A percentile compares a stretch with the other conserved stretches of the same genome.
Evolutionary conservation across 1,140 invertebrate genomes (phyloP).

Genomic region (Mycetomoellerius zeteki): DNA sequence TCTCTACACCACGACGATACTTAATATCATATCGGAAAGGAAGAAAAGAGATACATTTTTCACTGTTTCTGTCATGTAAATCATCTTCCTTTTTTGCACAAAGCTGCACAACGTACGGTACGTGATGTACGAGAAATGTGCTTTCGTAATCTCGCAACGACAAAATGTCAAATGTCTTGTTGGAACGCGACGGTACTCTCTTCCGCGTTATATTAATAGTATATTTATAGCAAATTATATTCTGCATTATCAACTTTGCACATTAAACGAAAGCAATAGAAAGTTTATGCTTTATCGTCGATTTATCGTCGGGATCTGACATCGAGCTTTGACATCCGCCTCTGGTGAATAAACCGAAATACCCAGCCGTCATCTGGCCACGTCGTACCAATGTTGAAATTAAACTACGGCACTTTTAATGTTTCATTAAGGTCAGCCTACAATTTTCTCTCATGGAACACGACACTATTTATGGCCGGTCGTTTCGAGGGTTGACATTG

Average conservation of each 20-base stretch:
- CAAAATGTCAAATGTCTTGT: background rate
- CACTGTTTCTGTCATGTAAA: background rate
- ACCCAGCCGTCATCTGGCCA: conserved; percentile 65
- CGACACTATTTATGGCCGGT: conserved; percentile 63
- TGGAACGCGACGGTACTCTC: background rate
- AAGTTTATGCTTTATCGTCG: conserved; percentile 38
- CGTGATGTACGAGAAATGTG: background rate
- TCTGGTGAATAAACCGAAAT: conserved; percentile 66
- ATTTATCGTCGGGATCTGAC: conserved; percentile 10
- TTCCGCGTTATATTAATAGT: conserved; percentile 38
- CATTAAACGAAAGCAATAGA: conserved; percentile 18
- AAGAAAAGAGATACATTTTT: conserved; percentile 37
- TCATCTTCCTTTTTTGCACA: background rate
- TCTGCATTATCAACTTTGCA: conserved; percentile 33
- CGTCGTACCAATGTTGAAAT: conserved; percentile 67
- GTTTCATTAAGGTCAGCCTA: conserved; percentile 73
- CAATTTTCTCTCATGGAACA: conserved; percentile 48
- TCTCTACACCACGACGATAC: conserved; percentile 48
- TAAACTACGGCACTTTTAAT: conserved; percentile 75
- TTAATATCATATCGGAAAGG: conserved; percentile 44
- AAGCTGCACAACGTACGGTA: background rate
- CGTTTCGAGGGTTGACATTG: conserved; percentile 45
- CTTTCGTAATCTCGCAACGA: background rate
- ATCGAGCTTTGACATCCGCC: conserved; percentile 25
- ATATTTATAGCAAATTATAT: conserved; percentile 29